Evolutionary conservation across 2,888 invertebrate genomes (phyloP).

Genomic region (Chrysina gloriosa): DNA sequence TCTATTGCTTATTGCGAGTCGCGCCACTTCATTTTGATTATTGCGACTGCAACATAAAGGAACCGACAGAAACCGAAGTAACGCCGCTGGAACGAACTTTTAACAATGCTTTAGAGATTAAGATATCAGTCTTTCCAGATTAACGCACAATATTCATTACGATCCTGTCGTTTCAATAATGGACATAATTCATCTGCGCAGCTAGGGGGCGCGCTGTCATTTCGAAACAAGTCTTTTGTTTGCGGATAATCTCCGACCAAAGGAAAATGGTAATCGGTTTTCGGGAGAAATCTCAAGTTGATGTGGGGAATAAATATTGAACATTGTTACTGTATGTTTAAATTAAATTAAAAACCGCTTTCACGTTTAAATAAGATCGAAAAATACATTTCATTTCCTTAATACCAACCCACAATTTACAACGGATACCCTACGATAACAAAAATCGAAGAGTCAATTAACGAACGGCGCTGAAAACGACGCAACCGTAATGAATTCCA

Average conservation of each 20-base stretch:
- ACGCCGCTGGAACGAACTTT: background rate
- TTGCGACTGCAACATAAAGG: background rate
- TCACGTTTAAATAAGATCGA: background rate
- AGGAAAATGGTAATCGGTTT: too few relatives aligned
- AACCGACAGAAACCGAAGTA: background rate
- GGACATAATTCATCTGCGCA: background rate
- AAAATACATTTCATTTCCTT: background rate
- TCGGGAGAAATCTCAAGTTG: background rate
- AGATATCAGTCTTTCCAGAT: background rate
- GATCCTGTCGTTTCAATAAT: background rate
- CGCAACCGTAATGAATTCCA: background rate
- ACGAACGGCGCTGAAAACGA: background rate
- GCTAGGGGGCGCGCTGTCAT: background rate
- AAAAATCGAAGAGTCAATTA: background rate
- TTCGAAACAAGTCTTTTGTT: too few relatives aligned
- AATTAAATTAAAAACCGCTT: background rate
- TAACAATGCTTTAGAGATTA: background rate
- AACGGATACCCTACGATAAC: too few relatives aligned
- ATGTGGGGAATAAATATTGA: too few relatives aligned
- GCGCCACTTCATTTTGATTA: background rate
- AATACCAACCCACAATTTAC: background rate
- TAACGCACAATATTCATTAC: background rate
- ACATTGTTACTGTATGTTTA: too few relatives aligned
- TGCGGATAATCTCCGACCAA: too few relatives aligned
- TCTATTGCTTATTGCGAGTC: background rate